Base-by-base conservation (phyloP, 2,113 vertebrate species). In the Aegypius monachus region DNA sequence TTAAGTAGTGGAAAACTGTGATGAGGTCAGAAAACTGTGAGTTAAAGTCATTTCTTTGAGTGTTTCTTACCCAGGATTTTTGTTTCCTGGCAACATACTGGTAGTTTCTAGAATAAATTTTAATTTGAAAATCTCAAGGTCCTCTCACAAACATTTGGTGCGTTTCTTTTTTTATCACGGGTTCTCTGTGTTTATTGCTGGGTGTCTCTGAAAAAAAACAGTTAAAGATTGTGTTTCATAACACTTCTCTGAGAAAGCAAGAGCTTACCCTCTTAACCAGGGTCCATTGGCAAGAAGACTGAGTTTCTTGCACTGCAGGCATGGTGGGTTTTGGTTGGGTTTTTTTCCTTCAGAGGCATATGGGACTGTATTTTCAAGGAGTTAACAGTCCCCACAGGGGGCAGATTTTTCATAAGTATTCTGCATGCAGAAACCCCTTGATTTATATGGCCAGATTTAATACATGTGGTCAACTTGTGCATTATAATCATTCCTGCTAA, bases 321-420 rank as follows among this genome's bases (percentile, higher is more conserved):
- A 91, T 94, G 36, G 25, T 16, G 8, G 1, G 0, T 13, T 77
- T 40, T 38, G 5, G 3, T 8, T 6, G 13, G 2, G 9, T 32
- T 48, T 58, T 79, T 83, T 88, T 10, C 13, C 15, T 91, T 92
- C 52, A n/a, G 19, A 85, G 53, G 34, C 86, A 32, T 68, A 81
- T 77, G 70, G 25, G 20, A 38, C 40, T 77, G 6, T 81, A 10
- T 94, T 93, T 95, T 53, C 77, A 63, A 77, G 67, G 86, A 72
- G 13, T 26, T 91, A 72, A 72, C 36, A 47, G 53, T 79, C n/a
- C 23, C 62, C n/a, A 53, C 14, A 40, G 81, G 70, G 52, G 19
- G 8, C 43, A 94, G 16, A 45, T 72, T 89, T 93, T 96, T 96
- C 17, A 2, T 36, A 85, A 77, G 22, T 45, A 36, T 92, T 91